These are phyloP conservation scores for Drosophila aff. DNA, from an alignment of 1,140 invertebrate genomes.

Conservation along the genomic window DNA sequence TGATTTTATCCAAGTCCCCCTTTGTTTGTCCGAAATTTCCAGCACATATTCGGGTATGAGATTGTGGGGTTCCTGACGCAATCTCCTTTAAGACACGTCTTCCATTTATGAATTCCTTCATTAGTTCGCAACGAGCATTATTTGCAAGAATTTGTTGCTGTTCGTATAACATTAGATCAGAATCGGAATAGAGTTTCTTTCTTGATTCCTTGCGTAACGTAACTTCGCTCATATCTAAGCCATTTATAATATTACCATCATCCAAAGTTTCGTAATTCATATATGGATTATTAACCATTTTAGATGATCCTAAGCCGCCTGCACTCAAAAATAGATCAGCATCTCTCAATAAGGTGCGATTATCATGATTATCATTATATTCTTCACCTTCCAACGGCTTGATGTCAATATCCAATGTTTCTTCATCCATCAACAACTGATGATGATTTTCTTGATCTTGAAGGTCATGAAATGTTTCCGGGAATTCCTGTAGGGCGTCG, in stretches of 20 bases:
- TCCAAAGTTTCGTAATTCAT: conserved; percentile 22
- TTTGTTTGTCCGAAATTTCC: not conserved
- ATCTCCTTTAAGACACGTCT: conserved; percentile 62
- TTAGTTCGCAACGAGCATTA: conserved; percentile 63
- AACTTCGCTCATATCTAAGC: conserved; percentile 3
- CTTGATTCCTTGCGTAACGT: conserved; percentile 2
- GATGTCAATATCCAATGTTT: conserved; percentile 7
- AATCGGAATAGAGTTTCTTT: conserved; percentile 59
- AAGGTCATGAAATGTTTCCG: conserved; percentile 9
- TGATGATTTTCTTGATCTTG: conserved; percentile 23
- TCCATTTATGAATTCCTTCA: conserved; percentile 71
- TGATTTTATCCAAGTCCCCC: not conserved
- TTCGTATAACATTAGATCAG: conserved; percentile 62
- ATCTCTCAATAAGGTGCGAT: not conserved
- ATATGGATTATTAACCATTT: conserved; percentile 14
- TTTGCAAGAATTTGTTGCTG: conserved; percentile 69
- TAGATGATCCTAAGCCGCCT: conserved; percentile 5
- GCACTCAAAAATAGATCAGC: conserved; percentile 30
- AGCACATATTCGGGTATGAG: conserved; percentile 11
- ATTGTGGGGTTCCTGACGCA: conserved; percentile 7
- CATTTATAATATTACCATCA: conserved; percentile 9
- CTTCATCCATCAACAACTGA: conserved; percentile 31
- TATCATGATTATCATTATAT: conserved; percentile 10
- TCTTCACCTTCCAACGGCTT: conserved; percentile 12
- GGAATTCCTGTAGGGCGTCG: conserved; percentile 13